Evolutionary conservation across 2,888 invertebrate genomes (phyloP).

Genomic region (Morpho achilles): DNA sequence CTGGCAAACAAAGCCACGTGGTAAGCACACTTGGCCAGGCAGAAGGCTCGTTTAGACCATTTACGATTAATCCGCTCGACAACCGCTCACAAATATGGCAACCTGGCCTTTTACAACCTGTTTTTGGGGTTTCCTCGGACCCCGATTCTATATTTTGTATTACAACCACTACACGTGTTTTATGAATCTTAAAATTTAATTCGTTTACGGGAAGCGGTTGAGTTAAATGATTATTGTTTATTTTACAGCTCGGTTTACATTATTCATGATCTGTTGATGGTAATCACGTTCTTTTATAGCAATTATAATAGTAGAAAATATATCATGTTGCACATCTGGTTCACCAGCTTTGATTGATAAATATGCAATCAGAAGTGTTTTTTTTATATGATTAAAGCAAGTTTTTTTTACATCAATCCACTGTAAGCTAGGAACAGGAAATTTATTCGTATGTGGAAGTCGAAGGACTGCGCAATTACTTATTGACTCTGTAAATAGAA

Average conservation of each 20-base stretch:
- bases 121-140: conserved; percentile 76
- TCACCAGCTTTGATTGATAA: conserved; percentile 20
- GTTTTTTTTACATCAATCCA: conserved; percentile 4
- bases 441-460: conserved; percentile 21
- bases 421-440: conserved; percentile 18
- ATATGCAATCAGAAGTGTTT: conserved; percentile 11
- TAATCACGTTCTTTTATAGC: conserved; percentile 16
- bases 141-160: conserved; percentile 49
- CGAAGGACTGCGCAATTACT: conserved; percentile 19
- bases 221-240: conserved; percentile 18
- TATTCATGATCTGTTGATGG: conserved; percentile 20
- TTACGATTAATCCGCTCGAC: conserved; percentile 76
- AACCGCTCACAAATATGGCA: conserved; percentile 71
- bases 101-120: conserved; percentile 74
- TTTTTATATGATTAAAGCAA: conserved; percentile 9
- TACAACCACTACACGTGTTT: conserved; percentile 42
- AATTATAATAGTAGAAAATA: conserved; percentile 17
- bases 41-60: conserved; percentile 66
- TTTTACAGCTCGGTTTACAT: conserved; percentile 20
- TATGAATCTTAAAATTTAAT: conserved; percentile 27
- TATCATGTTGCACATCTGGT: conserved; percentile 20
- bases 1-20: conserved; percentile 49
- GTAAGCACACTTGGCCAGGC: conserved; percentile 27
- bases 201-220: conserved; percentile 26
- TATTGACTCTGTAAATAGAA: conserved; percentile 16